Base-by-base conservation (phyloP, 2,888 invertebrate species). In the Flexamia atlantica region DNA sequence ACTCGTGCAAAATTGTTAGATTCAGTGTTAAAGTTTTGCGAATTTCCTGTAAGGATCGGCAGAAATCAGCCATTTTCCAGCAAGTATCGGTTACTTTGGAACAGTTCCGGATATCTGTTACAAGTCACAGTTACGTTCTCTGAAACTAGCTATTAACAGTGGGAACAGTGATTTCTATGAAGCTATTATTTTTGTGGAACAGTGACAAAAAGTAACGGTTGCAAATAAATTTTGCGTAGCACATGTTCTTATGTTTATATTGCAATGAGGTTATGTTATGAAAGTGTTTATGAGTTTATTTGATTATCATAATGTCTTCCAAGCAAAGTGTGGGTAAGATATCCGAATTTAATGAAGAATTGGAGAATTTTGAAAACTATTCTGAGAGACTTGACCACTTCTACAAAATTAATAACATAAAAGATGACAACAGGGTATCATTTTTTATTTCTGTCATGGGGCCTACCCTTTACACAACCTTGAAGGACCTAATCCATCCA, bases 371-470 rank as follows among this genome's bases (percentile, higher is more conserved):
- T 68, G 32, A 68, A 30, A 68, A 32, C 1, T 68, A 68, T n/a
- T 12, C 68, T 68, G 68, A 32, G 14, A 3, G 68, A 28, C 17
- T 68, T 7, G 17, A 32, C 4, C 32, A 68, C 9, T 28, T 68
- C 32, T 32, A 17, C 17, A 68, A 28, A 14, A 30, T 68, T 2
- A 30, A 68, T 32, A 9, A 4, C 14, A 30, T 30, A 1, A 32
- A 32, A 30, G 30, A 17, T 68, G 17, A 30, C 28, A 68, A 68
- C 9, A 68, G 14, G n/a, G 30, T 30, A 17, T 68, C 30, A 2
- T 32, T 53, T 30, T 68, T 68, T 12, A 32, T 68, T 68, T 68
- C 68, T 68, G n/a, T 68, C n/a, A 68, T 68, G 32, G 30, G 68
- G 12, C 68, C 68, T 32, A 14, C 30, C 68, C 68, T 68, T 2